A percentile compares a stretch with the other conserved stretches of the same genome.
Conservation (phyloP, 2,888 invertebrate genomes). For the Apamea crenata region DNA sequence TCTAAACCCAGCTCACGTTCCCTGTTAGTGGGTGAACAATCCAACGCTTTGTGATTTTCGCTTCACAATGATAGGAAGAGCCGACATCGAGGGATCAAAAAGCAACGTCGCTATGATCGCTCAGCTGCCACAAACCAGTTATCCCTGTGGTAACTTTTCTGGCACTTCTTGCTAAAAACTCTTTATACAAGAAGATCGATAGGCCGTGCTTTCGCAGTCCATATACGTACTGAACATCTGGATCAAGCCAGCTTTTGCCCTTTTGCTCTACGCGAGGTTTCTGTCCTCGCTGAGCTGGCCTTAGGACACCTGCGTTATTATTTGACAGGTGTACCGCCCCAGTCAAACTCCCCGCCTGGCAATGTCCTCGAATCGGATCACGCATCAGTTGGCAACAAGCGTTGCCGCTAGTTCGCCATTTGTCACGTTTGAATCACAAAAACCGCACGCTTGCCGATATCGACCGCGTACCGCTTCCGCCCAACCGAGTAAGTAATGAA, state of each 20-base stretch:
- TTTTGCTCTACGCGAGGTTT: conserved; percentile 93
- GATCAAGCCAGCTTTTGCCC: conserved; percentile 59
- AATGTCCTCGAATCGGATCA: conserved; percentile 90
- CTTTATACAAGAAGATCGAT: conserved; percentile 91
- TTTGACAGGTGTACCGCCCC: conserved; percentile 91
- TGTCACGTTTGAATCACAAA: conserved; percentile 88
- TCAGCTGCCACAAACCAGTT: conserved; percentile 92
- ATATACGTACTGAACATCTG: no score
- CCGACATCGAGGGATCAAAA: conserved; percentile 88
- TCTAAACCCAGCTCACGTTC: conserved; percentile 92
- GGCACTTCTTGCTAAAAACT: conserved; percentile 92
- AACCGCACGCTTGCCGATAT: conserved; percentile 71
- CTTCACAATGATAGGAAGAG: conserved; percentile 93
- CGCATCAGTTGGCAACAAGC: conserved; percentile 75
- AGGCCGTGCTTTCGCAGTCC: conserved; percentile 89
- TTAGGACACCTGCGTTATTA: conserved; percentile 92
- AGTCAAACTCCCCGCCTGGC: conserved; percentile 92
- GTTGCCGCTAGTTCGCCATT: conserved; percentile 68
- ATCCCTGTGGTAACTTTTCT: conserved; percentile 94
- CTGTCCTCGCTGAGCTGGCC: conserved; percentile 92
- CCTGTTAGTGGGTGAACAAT: conserved; percentile 93
- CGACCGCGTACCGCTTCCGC: conserved; percentile 70
- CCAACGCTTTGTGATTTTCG: conserved; percentile 93
- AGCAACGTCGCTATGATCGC: conserved; percentile 92
- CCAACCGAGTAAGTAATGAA: conserved; percentile 62